Percentiles rank a stretch among this genome's conserved stretches.
phyloP scores from a whole-genome alignment of 2,113 vertebrate genomes.

The Halcyon malimbica region DNA sequence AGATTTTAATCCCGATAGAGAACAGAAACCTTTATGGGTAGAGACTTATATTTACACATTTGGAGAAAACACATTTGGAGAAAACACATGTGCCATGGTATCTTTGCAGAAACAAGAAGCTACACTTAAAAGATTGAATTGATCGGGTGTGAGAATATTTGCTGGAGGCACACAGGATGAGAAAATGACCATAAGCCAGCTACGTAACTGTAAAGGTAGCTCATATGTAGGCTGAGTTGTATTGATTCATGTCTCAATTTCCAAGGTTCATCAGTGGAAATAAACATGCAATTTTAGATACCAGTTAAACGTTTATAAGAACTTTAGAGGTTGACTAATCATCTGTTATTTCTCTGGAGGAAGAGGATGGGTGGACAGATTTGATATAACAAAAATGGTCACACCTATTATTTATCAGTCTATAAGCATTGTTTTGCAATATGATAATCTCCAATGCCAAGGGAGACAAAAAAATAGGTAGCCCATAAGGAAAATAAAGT shows the following conservation, averaged over 20 bases:
- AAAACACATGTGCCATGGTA: neutral
- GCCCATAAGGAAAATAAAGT: neutral
- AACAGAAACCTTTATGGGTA: neutral
- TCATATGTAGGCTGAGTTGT: neutral
- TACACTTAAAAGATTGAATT: neutral
- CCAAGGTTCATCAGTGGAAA: neutral
- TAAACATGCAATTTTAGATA: neutral
- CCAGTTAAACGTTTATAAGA: neutral
- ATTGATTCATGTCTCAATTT: neutral
- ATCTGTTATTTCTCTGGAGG: neutral
- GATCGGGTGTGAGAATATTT: neutral
- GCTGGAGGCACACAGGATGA: neutral
- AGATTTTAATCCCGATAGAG: neutral
- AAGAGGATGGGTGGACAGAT: neutral
- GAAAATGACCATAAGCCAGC: neutral
- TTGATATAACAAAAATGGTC: neutral
- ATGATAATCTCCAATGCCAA: neutral
- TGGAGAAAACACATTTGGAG: neutral
- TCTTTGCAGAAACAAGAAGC: neutral
- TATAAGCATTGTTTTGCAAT: neutral
- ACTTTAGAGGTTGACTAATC: constrained; percentile 16
- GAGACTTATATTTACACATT: neutral
- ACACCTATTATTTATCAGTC: neutral
- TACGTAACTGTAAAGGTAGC: neutral
- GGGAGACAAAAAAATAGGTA: neutral